phyloP scores from a whole-genome alignment of 2,797 vertebrate genomes.

The Hyperoplus lanceolatus region DNA sequence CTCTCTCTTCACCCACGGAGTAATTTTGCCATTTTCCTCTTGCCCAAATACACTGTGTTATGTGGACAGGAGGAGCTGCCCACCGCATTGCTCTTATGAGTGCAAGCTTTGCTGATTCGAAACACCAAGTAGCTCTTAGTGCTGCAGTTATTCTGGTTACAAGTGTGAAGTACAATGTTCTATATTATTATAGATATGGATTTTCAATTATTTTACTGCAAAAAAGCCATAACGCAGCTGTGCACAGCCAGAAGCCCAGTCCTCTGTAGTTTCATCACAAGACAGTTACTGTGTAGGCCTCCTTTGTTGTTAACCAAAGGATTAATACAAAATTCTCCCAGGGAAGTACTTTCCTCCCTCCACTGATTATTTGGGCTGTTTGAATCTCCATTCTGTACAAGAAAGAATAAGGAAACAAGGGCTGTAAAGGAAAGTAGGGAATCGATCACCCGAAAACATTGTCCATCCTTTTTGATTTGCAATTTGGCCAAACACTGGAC shows the following conservation, averaged over 20 bases:
- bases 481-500: conserved; percentile 18
- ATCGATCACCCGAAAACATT: neutral
- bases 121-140: neutral
- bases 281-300: conserved; percentile 38
- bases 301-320: conserved; percentile 56
- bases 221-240: conserved; percentile 45
- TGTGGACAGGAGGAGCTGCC: too few species aligned
- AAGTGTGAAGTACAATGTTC: conserved; percentile 43
- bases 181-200: conserved; percentile 68
- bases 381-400: conserved; percentile 20
- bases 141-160: conserved; percentile 19
- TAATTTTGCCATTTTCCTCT: too few species aligned
- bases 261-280: conserved; percentile 40
- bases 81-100: neutral
- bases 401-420: conserved; percentile 4
- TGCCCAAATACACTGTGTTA: too few species aligned
- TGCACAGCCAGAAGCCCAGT: conserved; percentile 33
- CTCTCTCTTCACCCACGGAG: too few species aligned
- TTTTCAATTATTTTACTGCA: conserved; percentile 69
- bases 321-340: conserved; percentile 56
- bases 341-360: conserved; percentile 39
- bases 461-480: conserved; percentile 14
- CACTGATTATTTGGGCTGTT: conserved; percentile 22
- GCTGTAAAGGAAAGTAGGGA: conserved; percentile 33
- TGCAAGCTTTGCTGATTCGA: neutral